Percentiles rank a stretch among this genome's conserved stretches.
These are phyloP conservation scores for Automeris io DNA, from an alignment of 2,888 invertebrate genomes.

Conservation along the genomic window DNA sequence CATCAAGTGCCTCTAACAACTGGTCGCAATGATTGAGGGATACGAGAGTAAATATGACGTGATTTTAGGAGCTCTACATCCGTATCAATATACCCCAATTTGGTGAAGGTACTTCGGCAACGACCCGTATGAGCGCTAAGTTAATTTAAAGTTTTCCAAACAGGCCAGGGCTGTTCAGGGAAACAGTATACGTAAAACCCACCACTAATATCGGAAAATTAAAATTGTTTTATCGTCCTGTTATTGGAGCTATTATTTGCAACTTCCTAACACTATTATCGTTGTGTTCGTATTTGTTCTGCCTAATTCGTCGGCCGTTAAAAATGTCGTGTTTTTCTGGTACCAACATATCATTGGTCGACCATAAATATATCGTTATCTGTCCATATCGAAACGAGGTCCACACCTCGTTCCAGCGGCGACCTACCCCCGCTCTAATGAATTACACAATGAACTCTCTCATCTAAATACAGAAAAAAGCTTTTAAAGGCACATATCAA, in stretches of 20 bases:
- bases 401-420: conserved; percentile 51
- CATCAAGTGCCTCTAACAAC: too few species aligned
- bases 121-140: too few species aligned
- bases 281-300: conserved; percentile 50
- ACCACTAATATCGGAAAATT: too few species aligned
- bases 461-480: conserved; percentile 78
- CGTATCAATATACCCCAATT: too few species aligned
- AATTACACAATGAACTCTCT: conserved; percentile 77
- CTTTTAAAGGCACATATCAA: conserved; percentile 78
- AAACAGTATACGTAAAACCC: too few species aligned
- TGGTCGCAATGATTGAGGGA: too few species aligned
- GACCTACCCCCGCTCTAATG: conserved; percentile 71
- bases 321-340: conserved; percentile 60
- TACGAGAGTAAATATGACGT: too few species aligned
- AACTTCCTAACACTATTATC: conserved; percentile 19
- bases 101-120: too few species aligned
- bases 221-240: neutral
- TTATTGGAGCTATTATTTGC: too few species aligned
- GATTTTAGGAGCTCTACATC: too few species aligned
- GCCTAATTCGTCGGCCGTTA: conserved; percentile 61
- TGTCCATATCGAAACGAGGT: conserved; percentile 68
- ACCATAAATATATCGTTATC: conserved; percentile 70
- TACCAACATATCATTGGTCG: conserved; percentile 66
- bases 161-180: too few species aligned
- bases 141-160: too few species aligned